Conservation (phyloP, 2,113 vertebrate genomes). For the Lophius piscatorius region DNA sequence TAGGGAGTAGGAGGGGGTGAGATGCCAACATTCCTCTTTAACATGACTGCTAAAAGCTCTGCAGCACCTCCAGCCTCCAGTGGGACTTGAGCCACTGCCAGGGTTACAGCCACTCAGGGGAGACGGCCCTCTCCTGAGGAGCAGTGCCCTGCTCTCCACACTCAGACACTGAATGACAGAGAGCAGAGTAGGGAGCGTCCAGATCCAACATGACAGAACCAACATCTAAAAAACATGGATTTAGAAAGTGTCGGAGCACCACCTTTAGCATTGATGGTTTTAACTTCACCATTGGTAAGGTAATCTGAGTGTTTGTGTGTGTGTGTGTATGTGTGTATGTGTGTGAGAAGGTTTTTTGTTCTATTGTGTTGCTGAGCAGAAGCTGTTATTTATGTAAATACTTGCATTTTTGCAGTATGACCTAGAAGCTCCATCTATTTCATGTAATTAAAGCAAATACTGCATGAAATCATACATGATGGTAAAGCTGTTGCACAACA, state of each 20-base stretch:
- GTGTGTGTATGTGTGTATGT: slow-evolving; percentile 1
- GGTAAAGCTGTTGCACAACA: too few relatives aligned
- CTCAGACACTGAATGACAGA: slow-evolving; percentile 8
- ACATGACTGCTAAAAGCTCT: slow-evolving; percentile 2
- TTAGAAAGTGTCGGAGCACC: slow-evolving; percentile 92
- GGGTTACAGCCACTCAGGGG: slow-evolving; percentile 43
- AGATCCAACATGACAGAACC: slow-evolving; percentile 81
- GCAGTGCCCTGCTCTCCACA: neutral
- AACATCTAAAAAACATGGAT: slow-evolving; percentile 85
- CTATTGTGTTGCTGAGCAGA: slow-evolving; percentile 14
- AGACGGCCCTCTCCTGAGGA: slow-evolving; percentile 18
- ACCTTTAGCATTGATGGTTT: slow-evolving; percentile 95
- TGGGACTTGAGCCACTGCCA: slow-evolving; percentile 11
- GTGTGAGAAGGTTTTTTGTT: neutral
- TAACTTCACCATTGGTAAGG: slow-evolving; percentile 96
- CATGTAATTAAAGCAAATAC: too few relatives aligned
- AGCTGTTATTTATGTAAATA: slow-evolving; percentile 13
- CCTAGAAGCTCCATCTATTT: too few relatives aligned
- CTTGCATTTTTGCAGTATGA: too few relatives aligned
- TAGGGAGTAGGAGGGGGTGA: neutral
- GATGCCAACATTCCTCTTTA: slow-evolving; percentile 20
- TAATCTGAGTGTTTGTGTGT: slow-evolving; percentile 16
- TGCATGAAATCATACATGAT: too few relatives aligned
- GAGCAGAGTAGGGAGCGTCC: neutral
- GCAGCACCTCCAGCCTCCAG: slow-evolving; percentile 6